Base-by-base conservation (phyloP, 2,113 vertebrate genomes). In the Salvator merianae region DNA sequence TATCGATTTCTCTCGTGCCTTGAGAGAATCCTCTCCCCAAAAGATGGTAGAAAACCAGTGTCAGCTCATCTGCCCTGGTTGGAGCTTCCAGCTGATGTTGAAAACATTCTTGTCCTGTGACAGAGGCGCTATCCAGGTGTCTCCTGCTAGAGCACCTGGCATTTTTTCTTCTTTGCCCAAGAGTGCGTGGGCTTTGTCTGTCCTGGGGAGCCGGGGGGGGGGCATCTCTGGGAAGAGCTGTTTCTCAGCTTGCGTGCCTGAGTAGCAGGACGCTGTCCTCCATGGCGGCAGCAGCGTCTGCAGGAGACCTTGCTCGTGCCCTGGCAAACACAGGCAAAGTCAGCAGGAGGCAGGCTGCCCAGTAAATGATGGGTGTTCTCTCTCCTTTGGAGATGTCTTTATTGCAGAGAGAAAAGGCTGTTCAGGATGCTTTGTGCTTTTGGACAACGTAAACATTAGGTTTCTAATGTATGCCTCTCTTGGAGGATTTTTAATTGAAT, bases 391-490 rank as follows among this genome's bases (percentile, higher is more conserved):
- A 79, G 86, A 80, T 77, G 74, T 84, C 88, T 76, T 91, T 89
- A 62, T 78, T 86, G 86, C 84, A 85, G 81, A 80, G 88, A 81
- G 88, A 86, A 90, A 84, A 68, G 79, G 86, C 88, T 83, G 76
- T 91, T 93, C 87, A 82, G 90, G 83, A 86, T 86, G 84, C 80
- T 73, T 82, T 82, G 80, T 82, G 34, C 53, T 30, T 26, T 5
- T n/a, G 53, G 80, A 86, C 84, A 85, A 85, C 81, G 84, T 75
- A 12, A 93, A 92, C 84, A 86, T 91, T 68, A 68, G 32, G 63
- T 90, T 78, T 86, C 43, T 43, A 55, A 83, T 83, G 78, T 86
- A 22, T 81, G 71, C 92, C 84, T 86, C 79, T 73, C 86, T 74
- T 87, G 4, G 13, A 38, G 73, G 78, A 86, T 3, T 77, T 88